These are phyloP conservation scores for Drosophila santomea DNA, from an alignment of 1,140 invertebrate species.

Conservation along the genomic window DNA sequence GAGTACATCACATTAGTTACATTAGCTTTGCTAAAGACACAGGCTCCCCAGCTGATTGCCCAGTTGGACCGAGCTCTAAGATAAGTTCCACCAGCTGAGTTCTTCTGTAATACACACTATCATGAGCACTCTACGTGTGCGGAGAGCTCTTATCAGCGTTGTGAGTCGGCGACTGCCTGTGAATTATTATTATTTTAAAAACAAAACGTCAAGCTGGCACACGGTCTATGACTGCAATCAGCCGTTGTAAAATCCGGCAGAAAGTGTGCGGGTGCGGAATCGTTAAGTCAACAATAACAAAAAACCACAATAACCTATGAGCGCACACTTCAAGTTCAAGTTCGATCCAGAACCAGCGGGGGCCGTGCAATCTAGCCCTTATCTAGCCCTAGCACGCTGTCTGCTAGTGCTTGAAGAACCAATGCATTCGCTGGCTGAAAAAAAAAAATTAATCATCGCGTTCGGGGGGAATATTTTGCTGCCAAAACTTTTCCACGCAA, in stretches of 20 bases:
- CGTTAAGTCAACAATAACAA: conserved; percentile 60
- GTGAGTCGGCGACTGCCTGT: conserved; percentile 37
- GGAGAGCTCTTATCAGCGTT: conserved; percentile 13
- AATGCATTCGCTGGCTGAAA: background rate
- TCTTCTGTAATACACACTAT: conserved; percentile 26
- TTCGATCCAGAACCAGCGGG: conserved; percentile 25
- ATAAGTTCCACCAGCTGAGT: conserved; percentile 9
- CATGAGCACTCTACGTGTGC: conserved; percentile 64
- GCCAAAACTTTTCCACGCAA: conserved; percentile 59
- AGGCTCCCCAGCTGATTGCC: conserved; percentile 40
- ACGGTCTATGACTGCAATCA: conserved; percentile 50
- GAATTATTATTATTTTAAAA: conserved; percentile 52
- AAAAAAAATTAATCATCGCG: conserved; percentile 17
- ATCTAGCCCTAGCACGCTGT: conserved; percentile 55
- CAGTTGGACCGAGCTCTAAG: conserved; percentile 4
- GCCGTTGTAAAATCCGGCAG: conserved; percentile 44
- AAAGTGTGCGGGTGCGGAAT: conserved; percentile 50
- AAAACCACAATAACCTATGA: conserved; percentile 43
- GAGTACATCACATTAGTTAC: conserved; percentile 5
- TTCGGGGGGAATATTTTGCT: conserved; percentile 32
- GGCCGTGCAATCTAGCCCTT: conserved; percentile 20
- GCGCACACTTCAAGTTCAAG: conserved; percentile 58
- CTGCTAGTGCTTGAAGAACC: conserved; percentile 35
- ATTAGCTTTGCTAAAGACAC: conserved; percentile 22
- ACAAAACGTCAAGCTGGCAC: conserved; percentile 44